These are phyloP conservation scores for Stigmatopora nigra DNA, from an alignment of 2,113 vertebrate species.

Conservation along the genomic window DNA sequence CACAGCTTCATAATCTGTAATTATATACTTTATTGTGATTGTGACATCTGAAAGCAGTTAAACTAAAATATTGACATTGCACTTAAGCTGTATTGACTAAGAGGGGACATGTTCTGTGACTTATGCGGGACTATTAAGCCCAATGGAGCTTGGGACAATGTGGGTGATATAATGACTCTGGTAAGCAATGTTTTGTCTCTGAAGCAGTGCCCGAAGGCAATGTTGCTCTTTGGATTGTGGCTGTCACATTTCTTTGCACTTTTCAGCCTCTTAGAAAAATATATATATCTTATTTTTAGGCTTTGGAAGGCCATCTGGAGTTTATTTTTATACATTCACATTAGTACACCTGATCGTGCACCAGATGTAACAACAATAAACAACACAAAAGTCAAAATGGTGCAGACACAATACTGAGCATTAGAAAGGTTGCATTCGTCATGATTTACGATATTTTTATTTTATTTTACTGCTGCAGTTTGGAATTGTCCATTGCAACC, in stretches of 20 bases:
- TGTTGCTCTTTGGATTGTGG: background rate
- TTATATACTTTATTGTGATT: slow-evolving; percentile 3
- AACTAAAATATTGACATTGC: slow-evolving; percentile 15
- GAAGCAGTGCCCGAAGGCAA: background rate
- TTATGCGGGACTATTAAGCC: slow-evolving; percentile 32
- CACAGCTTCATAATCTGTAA: slow-evolving; percentile 8
- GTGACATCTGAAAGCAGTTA: slow-evolving; percentile 13
- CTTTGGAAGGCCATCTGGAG: background rate
- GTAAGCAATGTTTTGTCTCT: slow-evolving; percentile 10
- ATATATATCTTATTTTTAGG: background rate
- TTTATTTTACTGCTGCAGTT: slow-evolving; percentile 22
- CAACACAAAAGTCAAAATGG: background rate
- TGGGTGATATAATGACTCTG: slow-evolving; percentile 24
- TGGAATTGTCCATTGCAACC: slow-evolving; percentile 21
- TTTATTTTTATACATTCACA: background rate
- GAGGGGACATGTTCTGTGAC: slow-evolving; percentile 11
- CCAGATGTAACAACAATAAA: background rate
- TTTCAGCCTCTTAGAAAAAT: background rate
- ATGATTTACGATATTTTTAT: slow-evolving; percentile 22
- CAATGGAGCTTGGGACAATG: slow-evolving; percentile 33
- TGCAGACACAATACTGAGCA: background rate
- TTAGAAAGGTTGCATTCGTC: slow-evolving; percentile 6
- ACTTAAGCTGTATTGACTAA: slow-evolving; percentile 9
- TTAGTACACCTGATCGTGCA: background rate
- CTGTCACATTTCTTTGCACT: background rate